These are phyloP conservation scores for Malurus cyaneus DNA, from an alignment of 2,113 vertebrate genomes.

Conservation along the genomic window DNA sequence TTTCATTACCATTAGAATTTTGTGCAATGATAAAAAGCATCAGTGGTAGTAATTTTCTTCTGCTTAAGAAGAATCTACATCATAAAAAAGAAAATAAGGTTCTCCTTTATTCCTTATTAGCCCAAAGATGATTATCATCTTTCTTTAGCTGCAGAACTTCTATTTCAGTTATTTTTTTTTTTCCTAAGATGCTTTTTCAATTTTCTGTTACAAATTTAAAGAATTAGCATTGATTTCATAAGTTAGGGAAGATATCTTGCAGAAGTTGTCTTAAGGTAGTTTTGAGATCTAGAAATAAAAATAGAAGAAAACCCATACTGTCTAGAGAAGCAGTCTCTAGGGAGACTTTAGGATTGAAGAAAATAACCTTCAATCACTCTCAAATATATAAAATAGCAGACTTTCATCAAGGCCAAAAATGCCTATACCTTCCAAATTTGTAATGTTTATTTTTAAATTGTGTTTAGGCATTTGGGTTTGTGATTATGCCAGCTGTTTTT, in stretches of 20 bases:
- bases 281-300: background rate
- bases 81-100: background rate
- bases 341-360: background rate
- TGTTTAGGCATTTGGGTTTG: background rate
- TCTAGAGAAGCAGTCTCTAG: background rate
- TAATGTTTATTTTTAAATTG: background rate
- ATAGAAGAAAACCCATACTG: background rate
- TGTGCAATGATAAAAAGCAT: background rate
- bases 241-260: background rate
- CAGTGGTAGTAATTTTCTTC: background rate
- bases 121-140: background rate
- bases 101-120: background rate
- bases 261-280: background rate
- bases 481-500: background rate
- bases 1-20: background rate
- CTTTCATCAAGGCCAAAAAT: background rate
- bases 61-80: background rate
- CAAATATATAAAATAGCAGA: background rate
- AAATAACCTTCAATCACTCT: background rate
- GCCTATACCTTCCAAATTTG: background rate
- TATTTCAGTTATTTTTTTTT: background rate
- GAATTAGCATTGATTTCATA: background rate
- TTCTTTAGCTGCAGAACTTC: background rate
- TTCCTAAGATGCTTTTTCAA: background rate
- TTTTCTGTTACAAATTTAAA: background rate